Evolutionary conservation across 2,113 vertebrate species (phyloP).

Genomic region (Tragelaphus strepsiceros): DNA sequence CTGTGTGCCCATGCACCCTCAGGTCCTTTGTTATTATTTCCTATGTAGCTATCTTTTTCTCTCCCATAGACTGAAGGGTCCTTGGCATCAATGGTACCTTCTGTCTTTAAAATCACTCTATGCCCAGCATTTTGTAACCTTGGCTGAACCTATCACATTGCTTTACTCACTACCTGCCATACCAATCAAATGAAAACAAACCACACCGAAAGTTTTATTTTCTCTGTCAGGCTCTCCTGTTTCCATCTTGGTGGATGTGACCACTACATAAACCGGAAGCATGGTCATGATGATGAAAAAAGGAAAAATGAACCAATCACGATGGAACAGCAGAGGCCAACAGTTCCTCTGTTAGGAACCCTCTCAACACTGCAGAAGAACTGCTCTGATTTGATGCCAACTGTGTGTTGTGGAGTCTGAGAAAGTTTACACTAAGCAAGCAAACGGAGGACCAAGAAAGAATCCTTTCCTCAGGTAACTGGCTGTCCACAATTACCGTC

Average conservation of each 20-base stretch:
- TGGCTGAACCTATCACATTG: not conserved
- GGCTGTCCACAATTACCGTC: conserved; percentile 24
- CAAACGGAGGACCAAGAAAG: not conserved
- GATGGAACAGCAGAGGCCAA: not conserved
- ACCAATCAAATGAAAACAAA: not conserved
- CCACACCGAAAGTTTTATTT: not conserved
- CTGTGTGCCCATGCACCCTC: not conserved
- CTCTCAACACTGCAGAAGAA: not conserved
- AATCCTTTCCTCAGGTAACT: conserved; percentile 45
- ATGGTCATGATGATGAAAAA: not conserved
- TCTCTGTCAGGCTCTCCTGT: not conserved
- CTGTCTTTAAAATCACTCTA: not conserved
- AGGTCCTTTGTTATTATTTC: not conserved
- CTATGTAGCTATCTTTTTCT: not conserved
- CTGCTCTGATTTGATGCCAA: not conserved
- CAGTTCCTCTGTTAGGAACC: not conserved
- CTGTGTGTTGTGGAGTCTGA: not conserved
- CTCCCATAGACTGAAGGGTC: not conserved
- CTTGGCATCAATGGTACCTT: not conserved
- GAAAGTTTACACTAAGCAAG: not conserved
- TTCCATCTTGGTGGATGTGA: not conserved
- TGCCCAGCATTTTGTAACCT: not conserved
- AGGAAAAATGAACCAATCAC: not conserved
- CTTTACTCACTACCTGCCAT: not conserved
- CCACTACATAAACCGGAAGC: not conserved